These are phyloP conservation scores for Pseudolaguvia tuberculata DNA, from an alignment of 2,113 vertebrate species.

Conservation along the genomic window DNA sequence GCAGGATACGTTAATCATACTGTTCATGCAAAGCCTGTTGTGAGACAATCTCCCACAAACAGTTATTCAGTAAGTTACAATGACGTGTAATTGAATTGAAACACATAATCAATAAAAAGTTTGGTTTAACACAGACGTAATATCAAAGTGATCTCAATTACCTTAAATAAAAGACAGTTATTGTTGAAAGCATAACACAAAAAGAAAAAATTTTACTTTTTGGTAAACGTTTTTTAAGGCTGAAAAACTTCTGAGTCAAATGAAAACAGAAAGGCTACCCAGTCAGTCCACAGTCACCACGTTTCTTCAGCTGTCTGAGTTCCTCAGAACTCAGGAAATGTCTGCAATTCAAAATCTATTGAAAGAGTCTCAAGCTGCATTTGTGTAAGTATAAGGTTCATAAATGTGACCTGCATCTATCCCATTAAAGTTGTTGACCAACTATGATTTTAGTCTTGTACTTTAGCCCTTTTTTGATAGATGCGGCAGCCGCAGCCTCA, in stretches of 20 bases:
- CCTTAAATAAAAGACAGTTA: not conserved
- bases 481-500: constrained; percentile 23
- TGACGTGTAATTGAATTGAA: not conserved
- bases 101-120: not conserved
- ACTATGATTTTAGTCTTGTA: not conserved
- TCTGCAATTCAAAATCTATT: constrained; percentile 7
- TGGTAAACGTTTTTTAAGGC: constrained; percentile 25
- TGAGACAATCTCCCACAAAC: not conserved
- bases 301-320: constrained; percentile 28
- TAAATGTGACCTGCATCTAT: not conserved
- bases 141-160: not conserved
- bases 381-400: constrained; percentile 18
- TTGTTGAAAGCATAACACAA: not conserved
- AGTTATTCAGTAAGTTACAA: constrained; percentile 22
- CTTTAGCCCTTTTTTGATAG: constrained; percentile 20
- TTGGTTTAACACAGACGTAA: not conserved
- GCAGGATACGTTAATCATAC: constrained; percentile 19
- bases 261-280: constrained; percentile 15
- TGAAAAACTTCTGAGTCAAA: not conserved
- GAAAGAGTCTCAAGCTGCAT: not conserved
- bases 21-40: constrained; percentile 10
- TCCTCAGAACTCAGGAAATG: constrained; percentile 5
- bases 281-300: constrained; percentile 7
- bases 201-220: not conserved
- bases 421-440: not conserved